These are phyloP conservation scores for Tiaroga cobitis DNA, from an alignment of 2,797 vertebrate genomes.

Conservation along the genomic window DNA sequence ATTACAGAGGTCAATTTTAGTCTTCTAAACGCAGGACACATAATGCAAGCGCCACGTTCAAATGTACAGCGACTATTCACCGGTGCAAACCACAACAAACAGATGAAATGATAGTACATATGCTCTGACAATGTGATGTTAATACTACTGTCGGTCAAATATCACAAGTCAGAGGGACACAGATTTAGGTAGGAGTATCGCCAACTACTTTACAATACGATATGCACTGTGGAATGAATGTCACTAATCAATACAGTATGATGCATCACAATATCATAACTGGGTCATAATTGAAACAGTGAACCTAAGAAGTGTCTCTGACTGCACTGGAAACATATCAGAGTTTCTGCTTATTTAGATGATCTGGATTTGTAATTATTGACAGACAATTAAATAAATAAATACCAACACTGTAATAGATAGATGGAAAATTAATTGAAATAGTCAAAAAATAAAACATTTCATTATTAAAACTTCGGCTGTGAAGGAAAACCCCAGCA, in stretches of 20 bases:
- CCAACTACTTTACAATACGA: background rate
- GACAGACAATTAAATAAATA: background rate
- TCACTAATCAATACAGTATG: background rate
- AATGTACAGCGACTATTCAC: background rate
- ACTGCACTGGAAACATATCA: background rate
- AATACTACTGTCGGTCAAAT: background rate
- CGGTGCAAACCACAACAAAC: background rate
- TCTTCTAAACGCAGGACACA: background rate
- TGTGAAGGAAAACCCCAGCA: background rate
- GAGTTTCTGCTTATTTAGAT: background rate
- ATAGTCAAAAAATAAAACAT: too few relatives aligned
- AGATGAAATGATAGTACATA: background rate
- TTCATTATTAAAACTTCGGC: background rate
- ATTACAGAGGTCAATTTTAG: conserved; percentile 39
- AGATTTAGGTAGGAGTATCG: background rate
- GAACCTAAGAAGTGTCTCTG: background rate
- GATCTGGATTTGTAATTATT: background rate
- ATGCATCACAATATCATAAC: background rate
- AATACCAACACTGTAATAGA: background rate
- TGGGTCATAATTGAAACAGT: background rate
- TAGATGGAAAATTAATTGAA: too few relatives aligned
- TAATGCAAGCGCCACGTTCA: background rate
- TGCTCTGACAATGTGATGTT: conserved; percentile 5
- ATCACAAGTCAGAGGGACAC: background rate
- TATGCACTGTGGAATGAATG: background rate